A percentile compares a stretch with the other conserved stretches of the same genome.
Evolutionary conservation across 2,797 vertebrate genomes (phyloP).

Genomic region (Sebastes melanostomus): DNA sequence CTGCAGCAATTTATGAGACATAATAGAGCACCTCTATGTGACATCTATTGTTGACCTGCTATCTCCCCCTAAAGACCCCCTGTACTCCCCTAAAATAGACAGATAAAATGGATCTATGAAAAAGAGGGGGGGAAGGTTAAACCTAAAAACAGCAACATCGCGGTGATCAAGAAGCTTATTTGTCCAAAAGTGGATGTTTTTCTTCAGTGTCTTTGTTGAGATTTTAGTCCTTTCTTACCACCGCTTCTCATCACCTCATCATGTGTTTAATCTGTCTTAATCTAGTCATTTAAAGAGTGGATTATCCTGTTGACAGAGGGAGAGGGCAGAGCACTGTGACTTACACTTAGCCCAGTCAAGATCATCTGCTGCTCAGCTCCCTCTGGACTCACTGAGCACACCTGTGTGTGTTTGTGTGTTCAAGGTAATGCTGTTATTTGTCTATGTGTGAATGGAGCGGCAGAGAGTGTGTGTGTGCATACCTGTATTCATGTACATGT

Average conservation of each 20-base stretch:
- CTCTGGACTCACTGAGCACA: constrained; percentile 8
- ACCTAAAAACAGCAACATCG: background rate
- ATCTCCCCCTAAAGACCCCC: too few species aligned
- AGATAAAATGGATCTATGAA: too few species aligned
- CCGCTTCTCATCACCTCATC: constrained; percentile 48
- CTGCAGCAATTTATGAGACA: too few species aligned
- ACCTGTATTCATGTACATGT: background rate
- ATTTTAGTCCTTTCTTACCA: constrained; percentile 8
- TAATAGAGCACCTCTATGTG: too few species aligned
- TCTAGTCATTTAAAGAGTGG: constrained; percentile 74
- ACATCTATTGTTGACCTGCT: too few species aligned
- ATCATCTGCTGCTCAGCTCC: constrained; percentile 45
- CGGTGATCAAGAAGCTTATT: background rate
- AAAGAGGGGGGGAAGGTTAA: background rate
- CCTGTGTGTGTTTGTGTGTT: constrained; percentile 19
- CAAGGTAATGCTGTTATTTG: constrained; percentile 22
- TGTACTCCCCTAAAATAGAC: too few species aligned
- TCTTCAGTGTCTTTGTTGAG: constrained; percentile 4
- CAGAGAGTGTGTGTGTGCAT: background rate
- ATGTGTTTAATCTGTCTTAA: constrained; percentile 64
- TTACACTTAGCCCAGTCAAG: constrained; percentile 41
- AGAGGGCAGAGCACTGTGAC: constrained; percentile 33
- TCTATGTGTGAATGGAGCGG: background rate
- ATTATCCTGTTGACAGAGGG: constrained; percentile 71
- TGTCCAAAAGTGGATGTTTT: background rate